Percentiles rank a stretch among this genome's conserved stretches.
Evolutionary conservation across 2,113 vertebrate species (phyloP).

Genomic region (Taurulus bubalis): DNA sequence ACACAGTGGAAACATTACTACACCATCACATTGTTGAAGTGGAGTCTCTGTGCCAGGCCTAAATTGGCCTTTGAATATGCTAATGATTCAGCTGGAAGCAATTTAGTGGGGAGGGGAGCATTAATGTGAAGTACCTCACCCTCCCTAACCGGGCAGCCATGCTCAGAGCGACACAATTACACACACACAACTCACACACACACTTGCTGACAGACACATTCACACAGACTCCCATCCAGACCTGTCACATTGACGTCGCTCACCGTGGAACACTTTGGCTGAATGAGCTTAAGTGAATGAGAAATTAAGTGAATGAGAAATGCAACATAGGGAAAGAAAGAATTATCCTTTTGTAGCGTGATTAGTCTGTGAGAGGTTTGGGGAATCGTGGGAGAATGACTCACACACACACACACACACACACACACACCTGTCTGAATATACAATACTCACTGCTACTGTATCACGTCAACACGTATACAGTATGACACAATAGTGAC

Average conservation of each 20-base stretch:
- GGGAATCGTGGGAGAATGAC: background rate
- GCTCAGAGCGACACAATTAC: slow-evolving; percentile 59
- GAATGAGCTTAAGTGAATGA: slow-evolving; percentile 69
- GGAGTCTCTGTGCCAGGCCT: slow-evolving; percentile 38
- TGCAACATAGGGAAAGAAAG: slow-evolving; percentile 37
- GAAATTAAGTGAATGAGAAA: slow-evolving; percentile 39
- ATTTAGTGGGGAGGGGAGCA: slow-evolving; percentile 55
- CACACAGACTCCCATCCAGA: slow-evolving; percentile 46
- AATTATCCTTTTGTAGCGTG: slow-evolving; percentile 51
- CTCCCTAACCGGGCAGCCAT: slow-evolving; percentile 42
- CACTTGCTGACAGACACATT: background rate
- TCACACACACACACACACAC: background rate
- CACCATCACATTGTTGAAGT: slow-evolving; percentile 38
- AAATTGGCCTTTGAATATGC: slow-evolving; percentile 71
- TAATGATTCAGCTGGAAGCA: slow-evolving; percentile 62
- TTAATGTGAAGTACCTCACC: slow-evolving; percentile 61
- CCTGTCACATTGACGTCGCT: slow-evolving; percentile 54
- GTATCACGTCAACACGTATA: slow-evolving; percentile 25
- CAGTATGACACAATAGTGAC: slow-evolving; percentile 21
- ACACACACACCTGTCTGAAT: slow-evolving; percentile 19
- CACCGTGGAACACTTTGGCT: slow-evolving; percentile 48
- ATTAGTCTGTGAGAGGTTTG: slow-evolving; percentile 58
- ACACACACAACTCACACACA: slow-evolving; percentile 33
- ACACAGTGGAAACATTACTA: slow-evolving; percentile 19
- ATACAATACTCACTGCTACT: slow-evolving; percentile 7